Evolutionary conservation across 1,140 invertebrate genomes (phyloP), one percentile per base, ranked within the genome.

Genomic region (Eurosta solidaginis): DNA sequence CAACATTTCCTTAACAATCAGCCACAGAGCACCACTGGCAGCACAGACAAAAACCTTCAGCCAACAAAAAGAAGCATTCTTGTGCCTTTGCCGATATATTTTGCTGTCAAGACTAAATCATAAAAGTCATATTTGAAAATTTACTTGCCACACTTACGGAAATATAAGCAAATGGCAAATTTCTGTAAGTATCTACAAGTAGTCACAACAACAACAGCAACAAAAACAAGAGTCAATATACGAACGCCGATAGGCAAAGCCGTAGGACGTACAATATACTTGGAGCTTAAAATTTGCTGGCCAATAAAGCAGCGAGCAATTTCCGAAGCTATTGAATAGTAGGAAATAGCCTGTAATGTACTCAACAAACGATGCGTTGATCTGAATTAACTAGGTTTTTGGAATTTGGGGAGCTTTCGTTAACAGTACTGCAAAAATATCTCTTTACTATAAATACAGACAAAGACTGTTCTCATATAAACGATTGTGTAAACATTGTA

Each of bases 101-200:
- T 40, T 17, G 59, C 59, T 68, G 59, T 68, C 59, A 68, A 68
- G 40, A 40, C 22, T 36, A 68, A 68, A 68, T 68, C 59, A 68
- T 68, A 68, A 68, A 68, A 68, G 33, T 40, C 59, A 68, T 68
- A 40, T 68, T 68, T 68, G 29, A 2, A 10, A 68, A 68, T 68
- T 68, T 68, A 68, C 59, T 68, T 40, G 59, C 59, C 33, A 40
- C 59, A 68, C 59, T 68, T 68, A n/a, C 59, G 59, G 33, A 68
- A 68, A 68, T 40, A 1, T 27, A n/a, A 68, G 59, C 33, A 68
- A 68, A 22, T 36, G 40, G 14, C 29, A 36, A 68, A 68, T 68
- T 22, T 20, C n/a, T 20, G 5, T 40, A 33, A 22, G 36, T 33
- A 40, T 10, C 12, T 25, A 25, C 5, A 6, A 54, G 5, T 33